A percentile compares a stretch with the other conserved stretches of the same genome.
These are phyloP conservation scores for Labeo rohita DNA, from an alignment of 2,113 vertebrate species.

Conservation along the genomic window DNA sequence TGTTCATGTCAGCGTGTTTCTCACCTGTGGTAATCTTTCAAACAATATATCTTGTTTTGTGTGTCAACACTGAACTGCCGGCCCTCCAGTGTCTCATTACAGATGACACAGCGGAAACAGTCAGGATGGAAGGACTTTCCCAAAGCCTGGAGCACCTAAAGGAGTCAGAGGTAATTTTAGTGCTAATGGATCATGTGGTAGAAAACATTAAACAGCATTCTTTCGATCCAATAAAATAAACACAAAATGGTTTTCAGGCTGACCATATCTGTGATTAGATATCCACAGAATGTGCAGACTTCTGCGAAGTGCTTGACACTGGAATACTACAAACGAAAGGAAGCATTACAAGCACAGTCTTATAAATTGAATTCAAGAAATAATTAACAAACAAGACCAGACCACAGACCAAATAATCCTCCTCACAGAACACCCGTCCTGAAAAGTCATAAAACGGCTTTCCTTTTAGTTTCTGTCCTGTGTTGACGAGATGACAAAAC, in stretches of 20 bases:
- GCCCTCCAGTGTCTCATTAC: slow-evolving; percentile 85
- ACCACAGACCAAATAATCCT: slow-evolving; percentile 85
- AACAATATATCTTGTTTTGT: slow-evolving; percentile 88
- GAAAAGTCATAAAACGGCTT: slow-evolving; percentile 88
- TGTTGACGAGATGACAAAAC: slow-evolving; percentile 30
- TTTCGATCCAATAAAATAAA: not conserved
- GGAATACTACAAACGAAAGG: slow-evolving; percentile 78
- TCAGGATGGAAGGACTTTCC: slow-evolving; percentile 89
- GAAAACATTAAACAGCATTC: not conserved
- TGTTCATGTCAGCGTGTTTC: not conserved
- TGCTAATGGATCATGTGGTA: not conserved
- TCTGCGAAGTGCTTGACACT: slow-evolving; percentile 87
- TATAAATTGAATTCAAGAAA: not conserved
- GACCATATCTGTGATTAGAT: slow-evolving; percentile 89
- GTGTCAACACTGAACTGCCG: slow-evolving; percentile 86
- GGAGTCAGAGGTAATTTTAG: slow-evolving; percentile 4
- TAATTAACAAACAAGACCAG: not conserved
- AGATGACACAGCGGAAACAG: slow-evolving; percentile 90
- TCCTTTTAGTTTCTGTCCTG: slow-evolving; percentile 84
- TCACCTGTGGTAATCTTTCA: slow-evolving; percentile 92
- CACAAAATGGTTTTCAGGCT: slow-evolving; percentile 55
- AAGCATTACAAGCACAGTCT: not conserved
- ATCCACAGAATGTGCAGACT: slow-evolving; percentile 87
- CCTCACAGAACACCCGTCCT: slow-evolving; percentile 87
- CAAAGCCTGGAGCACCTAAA: slow-evolving; percentile 89